Base-by-base conservation (phyloP, 2,113 vertebrate species). In the Etheostoma cragini region DNA sequence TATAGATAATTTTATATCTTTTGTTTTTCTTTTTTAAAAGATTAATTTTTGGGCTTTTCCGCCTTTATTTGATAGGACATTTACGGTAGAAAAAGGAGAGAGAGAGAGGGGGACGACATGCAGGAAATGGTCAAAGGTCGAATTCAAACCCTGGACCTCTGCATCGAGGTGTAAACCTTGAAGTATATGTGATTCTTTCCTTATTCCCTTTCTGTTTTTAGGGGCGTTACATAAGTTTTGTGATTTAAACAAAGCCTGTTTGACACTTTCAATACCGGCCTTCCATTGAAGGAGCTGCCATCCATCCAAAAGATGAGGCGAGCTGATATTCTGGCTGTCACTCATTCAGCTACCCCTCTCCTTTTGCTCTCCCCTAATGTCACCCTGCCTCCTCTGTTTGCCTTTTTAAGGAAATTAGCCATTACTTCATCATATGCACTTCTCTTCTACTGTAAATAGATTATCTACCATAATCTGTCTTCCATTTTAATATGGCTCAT, bases 271-370 rank as follows among this genome's bases (percentile, higher is more conserved):
- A 64, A n/a, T 54, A 2, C 35, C 0, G 26, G 26, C 42, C 66
- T 64, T 56, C 49, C 24, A 12, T 3, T 49, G 62, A 85, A 46
- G 53, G 15, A 78, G 73, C 46, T 46, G 19, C 56, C 58, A 33
- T 81, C 16, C 67, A 60, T 81, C 30, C 54, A 61, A 42, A 76
- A 38, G 56, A 81, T 58, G 0, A 76, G 52, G 26, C 72, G 53
- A 17, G 62, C 61, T 75, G 65, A 81, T 76, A 60, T 79, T 79
- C 24, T 76, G 70, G 52, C 76, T 84, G 84, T 76, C 80, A 74
- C 56, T 86, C 82, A 33, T 58, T 68, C 30, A 24, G 21, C 42
- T 47, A 8, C 30, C 35, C 8, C 60, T 78, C 54, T 67, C 24
- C 2, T 65, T 57, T 24, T 35, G 15, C 52, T 38, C n/a, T 57